Evolutionary conservation across 2,113 vertebrate genomes (phyloP).

Genomic region (Corythaixoides concolor): DNA sequence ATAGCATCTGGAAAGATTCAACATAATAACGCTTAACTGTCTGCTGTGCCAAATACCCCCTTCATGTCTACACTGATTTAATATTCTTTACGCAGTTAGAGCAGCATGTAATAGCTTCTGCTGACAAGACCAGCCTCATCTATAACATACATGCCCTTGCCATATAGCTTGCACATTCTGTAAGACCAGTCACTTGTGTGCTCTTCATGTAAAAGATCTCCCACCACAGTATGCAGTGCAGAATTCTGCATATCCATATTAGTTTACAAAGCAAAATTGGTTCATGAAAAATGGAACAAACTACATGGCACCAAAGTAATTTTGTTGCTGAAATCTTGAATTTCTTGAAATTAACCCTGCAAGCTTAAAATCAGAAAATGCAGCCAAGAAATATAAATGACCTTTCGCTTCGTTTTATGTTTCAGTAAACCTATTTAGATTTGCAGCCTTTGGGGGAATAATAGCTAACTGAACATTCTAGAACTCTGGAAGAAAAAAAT

Average conservation of each 20-base stretch:
- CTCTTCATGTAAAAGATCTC: neutral
- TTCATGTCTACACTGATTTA: neutral
- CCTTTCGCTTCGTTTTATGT: neutral
- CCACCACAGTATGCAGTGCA: neutral
- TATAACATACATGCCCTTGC: neutral
- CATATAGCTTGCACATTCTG: neutral
- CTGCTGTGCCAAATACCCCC: neutral
- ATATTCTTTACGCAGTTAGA: neutral
- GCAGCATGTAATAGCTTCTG: neutral
- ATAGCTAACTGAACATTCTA: neutral
- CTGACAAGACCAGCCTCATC: neutral
- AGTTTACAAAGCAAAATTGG: neutral
- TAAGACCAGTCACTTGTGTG: neutral
- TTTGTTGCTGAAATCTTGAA: neutral
- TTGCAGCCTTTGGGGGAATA: neutral
- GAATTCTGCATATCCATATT: neutral
- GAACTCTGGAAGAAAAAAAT: neutral
- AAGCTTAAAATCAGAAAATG: neutral
- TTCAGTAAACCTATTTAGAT: neutral
- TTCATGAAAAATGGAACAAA: neutral
- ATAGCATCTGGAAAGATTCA: neutral
- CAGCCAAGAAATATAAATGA: neutral
- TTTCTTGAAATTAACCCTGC: neutral
- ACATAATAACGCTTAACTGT: neutral
- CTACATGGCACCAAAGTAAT: neutral